Evolutionary conservation across 2,888 invertebrate genomes (phyloP), one percentile per base, ranked within the genome.

Genomic region (Nezara viridula): DNA sequence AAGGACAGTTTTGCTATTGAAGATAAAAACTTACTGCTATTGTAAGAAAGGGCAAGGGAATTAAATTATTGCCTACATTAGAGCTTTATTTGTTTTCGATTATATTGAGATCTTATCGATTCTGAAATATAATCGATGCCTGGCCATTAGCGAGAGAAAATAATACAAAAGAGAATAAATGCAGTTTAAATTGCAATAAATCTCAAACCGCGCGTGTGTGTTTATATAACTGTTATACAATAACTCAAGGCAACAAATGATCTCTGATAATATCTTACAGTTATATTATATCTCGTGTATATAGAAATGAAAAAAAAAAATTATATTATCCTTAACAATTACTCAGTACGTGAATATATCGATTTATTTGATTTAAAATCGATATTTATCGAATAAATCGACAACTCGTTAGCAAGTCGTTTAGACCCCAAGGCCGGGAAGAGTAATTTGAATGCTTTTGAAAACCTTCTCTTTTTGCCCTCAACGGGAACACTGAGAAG

Each of bases 21-120:
- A 60, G 27, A 60, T 32, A 16, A 27, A 60, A 0, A 27, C 16
- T 60, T 60, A 60, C 60, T 27, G 60, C 60, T 32, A 5, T 27
- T n/a, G n/a, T n/a, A n/a, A n/a, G n/a, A n/a, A n/a, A n/a, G n/a
- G 14, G 60, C 12, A 5, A 19, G 66, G 21, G 6, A 73, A 73
- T 73, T 19, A 73, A 73, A 73, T 73, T 37, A 73, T 73, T 37
- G 21, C 66, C 6, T 21, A 9, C 66, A 73, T 73, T 73, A 73
- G 19, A 19, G 37, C 19, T 37, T 16, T 73, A 73, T 73, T 73
- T 73, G 66, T 37, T 73, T 73, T 73, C 66, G 32, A 73, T 73
- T 73, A 73, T 73, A 44, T n/a, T 32, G 66, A 32, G 66, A 73
- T 73, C 66, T 73, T 73, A 73, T 73, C 32, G 37, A 73, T 7